phyloP scores from a whole-genome alignment of 2,113 vertebrate species.

The Microcebus lehilahytsara region DNA sequence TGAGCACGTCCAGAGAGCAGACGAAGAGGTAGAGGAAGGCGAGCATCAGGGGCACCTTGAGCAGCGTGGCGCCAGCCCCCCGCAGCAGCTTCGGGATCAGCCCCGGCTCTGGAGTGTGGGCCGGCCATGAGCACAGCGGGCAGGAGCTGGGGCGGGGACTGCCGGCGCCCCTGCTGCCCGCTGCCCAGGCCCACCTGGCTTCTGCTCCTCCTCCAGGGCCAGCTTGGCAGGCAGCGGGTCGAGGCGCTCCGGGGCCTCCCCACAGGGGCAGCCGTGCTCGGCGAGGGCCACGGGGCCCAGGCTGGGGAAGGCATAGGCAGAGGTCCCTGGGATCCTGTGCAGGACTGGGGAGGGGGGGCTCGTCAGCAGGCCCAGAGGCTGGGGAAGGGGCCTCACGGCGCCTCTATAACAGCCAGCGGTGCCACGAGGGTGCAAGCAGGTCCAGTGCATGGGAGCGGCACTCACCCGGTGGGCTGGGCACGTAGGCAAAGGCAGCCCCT shows the following conservation, averaged over 20 bases:
- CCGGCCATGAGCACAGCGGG: not conserved
- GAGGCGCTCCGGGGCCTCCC: slow-evolving; percentile 80
- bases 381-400: not conserved
- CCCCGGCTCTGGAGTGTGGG: not conserved
- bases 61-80: slow-evolving; percentile 73
- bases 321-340: slow-evolving; percentile 79
- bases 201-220: slow-evolving; percentile 79
- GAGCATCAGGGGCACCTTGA: slow-evolving; percentile 91
- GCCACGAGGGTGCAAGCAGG: no score
- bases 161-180: not conserved
- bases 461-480: slow-evolving; percentile 83
- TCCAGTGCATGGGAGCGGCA: not conserved
- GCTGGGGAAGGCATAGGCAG: slow-evolving; percentile 78
- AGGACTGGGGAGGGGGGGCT: slow-evolving; percentile 74
- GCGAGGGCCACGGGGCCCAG: slow-evolving; percentile 76
- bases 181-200: slow-evolving; percentile 80
- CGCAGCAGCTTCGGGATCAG: slow-evolving; percentile 5
- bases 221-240: slow-evolving; percentile 67
- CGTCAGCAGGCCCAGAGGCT: not conserved
- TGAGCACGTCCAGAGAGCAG: slow-evolving; percentile 95
- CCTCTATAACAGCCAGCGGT: no score
- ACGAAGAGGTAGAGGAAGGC: slow-evolving; percentile 93
- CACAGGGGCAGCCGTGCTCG: slow-evolving; percentile 83
- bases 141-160: not conserved
- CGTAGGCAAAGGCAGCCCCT: slow-evolving; percentile 75